Base-by-base conservation (phyloP, 2,888 invertebrate species). In the Coelopa pilipes region DNA sequence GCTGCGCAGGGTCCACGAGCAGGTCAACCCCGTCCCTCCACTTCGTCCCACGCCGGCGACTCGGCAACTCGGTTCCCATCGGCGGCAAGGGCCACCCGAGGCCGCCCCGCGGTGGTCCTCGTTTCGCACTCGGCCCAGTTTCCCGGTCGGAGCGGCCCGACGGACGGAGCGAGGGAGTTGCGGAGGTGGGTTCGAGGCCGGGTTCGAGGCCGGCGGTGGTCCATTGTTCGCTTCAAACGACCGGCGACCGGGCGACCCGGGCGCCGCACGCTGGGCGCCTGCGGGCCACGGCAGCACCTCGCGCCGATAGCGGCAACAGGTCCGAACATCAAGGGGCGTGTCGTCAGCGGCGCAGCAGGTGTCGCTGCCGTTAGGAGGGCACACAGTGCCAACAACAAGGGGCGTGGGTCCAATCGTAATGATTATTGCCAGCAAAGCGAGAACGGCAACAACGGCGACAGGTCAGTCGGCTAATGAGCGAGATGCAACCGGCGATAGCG, bases 291-390 rank as follows among this genome's bases (percentile, higher is more conserved):
- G 80, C 82, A 81, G 81, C 85, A 85, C 85, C 82, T 83, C 78
- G 76, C 72, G 70, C 72, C 78, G 81, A 81, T 81, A 80, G 80
- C 81, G 80, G 81, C 83, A 82, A 81, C 81, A 82, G 80, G 83
- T 82, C 80, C 74, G 73, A 74, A 80, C 83, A 81, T 82, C 84
- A 82, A 84, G 81, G 81, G 82, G 81, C 84, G 83, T 85, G 83
- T 84, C 85, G 85, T 85, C 83, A 85, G 85, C 85, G 85, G 84
- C 86, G 83, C 84, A 85, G 86, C 84, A 85, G 86, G 84, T 85
- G 85, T 81, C 83, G 80, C 73, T 78, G 65, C 49, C 55, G 57
- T 53, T 55, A 47, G 21, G 57, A 50, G 50, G 57, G 69, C 57
- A 47, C 69, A 11, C 47, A 45, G 50, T 15, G 50, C 13, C 19